phyloP scores from a whole-genome alignment of 2,888 invertebrate genomes.

The Cephus nigrinus region DNA sequence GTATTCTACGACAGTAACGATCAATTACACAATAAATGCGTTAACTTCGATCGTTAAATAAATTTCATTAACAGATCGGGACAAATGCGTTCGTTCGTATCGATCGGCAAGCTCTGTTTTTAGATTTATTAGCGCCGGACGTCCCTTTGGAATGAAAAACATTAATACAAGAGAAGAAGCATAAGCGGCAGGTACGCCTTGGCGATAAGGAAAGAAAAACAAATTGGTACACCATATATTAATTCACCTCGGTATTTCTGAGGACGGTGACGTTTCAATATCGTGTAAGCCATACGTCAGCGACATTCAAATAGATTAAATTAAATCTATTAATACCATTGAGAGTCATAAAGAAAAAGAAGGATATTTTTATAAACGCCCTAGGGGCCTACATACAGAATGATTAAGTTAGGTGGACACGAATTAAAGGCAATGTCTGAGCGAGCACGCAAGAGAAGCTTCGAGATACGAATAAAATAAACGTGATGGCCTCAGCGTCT shows the following conservation, averaged over 20 bases:
- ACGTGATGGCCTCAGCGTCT: background rate
- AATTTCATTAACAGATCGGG: background rate
- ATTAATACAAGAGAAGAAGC: background rate
- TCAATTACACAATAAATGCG: background rate
- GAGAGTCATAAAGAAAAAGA: background rate
- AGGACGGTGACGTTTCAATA: background rate
- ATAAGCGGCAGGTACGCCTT: background rate
- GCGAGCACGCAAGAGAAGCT: background rate
- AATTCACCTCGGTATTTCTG: background rate
- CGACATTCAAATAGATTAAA: background rate
- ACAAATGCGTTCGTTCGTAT: background rate
- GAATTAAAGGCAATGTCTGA: background rate
- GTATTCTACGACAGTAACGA: background rate
- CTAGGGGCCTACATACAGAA: background rate
- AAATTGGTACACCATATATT: no score
- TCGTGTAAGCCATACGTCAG: background rate
- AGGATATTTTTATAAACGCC: background rate
- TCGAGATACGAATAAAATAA: background rate
- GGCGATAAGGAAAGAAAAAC: background rate
- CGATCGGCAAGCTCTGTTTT: background rate
- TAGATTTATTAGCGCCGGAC: background rate
- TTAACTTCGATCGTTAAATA: background rate
- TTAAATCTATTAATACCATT: background rate
- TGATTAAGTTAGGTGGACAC: background rate
- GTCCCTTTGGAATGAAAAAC: background rate